Percentiles rank a stretch among this genome's conserved stretches.
phyloP scores from a whole-genome alignment of 2,888 invertebrate genomes.

The Chrysomela aeneicollis region DNA sequence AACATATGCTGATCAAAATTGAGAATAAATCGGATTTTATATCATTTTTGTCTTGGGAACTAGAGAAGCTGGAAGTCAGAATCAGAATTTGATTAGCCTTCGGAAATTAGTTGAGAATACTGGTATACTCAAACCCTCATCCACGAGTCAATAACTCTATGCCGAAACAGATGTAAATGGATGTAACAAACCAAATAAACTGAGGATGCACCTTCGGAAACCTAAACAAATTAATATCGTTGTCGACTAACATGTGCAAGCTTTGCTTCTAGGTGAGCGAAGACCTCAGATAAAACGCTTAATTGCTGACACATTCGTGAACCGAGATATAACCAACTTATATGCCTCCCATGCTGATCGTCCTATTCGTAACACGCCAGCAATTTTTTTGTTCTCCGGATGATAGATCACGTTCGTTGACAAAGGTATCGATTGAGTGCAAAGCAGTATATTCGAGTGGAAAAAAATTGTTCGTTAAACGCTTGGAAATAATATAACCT shows the following conservation, averaged over 20 bases:
- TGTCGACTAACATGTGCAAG: not conserved
- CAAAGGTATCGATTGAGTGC: not conserved
- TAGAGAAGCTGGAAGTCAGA: too few relatives aligned
- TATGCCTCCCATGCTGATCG: not conserved
- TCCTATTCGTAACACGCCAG: not conserved
- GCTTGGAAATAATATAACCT: too few relatives aligned
- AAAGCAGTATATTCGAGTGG: not conserved
- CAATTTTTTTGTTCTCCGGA: not conserved
- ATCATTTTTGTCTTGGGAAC: too few relatives aligned
- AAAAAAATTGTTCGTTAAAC: not conserved
- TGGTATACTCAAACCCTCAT: not conserved
- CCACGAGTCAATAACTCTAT: not conserved
- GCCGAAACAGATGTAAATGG: not conserved
- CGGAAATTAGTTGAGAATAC: too few relatives aligned
- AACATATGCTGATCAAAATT: too few relatives aligned
- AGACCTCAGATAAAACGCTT: slow-evolving; percentile 19
- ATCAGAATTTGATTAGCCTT: too few relatives aligned
- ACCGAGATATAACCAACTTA: slow-evolving; percentile 18
- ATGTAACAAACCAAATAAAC: slow-evolving; percentile 15
- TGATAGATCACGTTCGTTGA: not conserved
- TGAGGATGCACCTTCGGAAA: slow-evolving; percentile 11
- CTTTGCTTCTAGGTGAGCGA: slow-evolving; percentile 20
- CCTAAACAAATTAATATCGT: slow-evolving; percentile 19
- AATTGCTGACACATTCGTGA: slow-evolving; percentile 37
- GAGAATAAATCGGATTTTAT: too few relatives aligned